Evolutionary conservation across 2,113 vertebrate genomes (phyloP).

Genomic region (Dicrurus megarhynchus): DNA sequence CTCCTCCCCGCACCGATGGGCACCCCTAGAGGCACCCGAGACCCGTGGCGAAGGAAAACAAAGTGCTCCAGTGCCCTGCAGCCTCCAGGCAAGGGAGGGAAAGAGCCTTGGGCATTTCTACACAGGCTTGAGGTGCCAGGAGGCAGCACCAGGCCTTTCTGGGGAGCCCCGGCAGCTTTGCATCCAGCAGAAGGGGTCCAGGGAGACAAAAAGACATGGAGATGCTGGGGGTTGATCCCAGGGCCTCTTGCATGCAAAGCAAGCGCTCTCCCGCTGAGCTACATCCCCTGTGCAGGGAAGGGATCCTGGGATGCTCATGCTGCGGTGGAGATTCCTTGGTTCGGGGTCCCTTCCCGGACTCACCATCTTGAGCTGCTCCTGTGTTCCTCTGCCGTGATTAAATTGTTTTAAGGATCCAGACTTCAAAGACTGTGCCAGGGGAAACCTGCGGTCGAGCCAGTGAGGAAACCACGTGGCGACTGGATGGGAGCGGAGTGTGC

Average conservation of each 20-base stretch:
- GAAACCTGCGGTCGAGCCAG: neutral
- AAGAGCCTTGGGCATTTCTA: neutral
- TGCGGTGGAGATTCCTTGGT: no score
- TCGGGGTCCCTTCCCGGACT: fast-evolving
- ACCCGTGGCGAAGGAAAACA: neutral
- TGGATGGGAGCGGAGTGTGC: neutral
- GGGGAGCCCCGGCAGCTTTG: neutral
- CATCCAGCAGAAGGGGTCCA: fast-evolving
- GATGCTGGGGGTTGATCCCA: neutral
- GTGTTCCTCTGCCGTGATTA: neutral
- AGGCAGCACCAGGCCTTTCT: neutral
- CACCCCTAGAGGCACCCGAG: neutral
- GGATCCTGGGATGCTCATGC: no score
- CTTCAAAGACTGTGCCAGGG: neutral
- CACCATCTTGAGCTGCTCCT: neutral
- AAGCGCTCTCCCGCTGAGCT: neutral
- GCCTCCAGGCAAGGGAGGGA: neutral
- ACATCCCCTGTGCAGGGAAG: neutral
- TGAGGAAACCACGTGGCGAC: neutral
- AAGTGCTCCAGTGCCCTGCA: neutral
- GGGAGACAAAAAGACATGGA: neutral
- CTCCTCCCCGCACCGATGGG: neutral
- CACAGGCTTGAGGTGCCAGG: neutral
- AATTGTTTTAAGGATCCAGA: neutral
- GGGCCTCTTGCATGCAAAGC: neutral